Percentiles rank a stretch among this genome's conserved stretches.
These are phyloP conservation scores for Xenopus borealis DNA, from an alignment of 2,113 vertebrate genomes.

Conservation along the genomic window DNA sequence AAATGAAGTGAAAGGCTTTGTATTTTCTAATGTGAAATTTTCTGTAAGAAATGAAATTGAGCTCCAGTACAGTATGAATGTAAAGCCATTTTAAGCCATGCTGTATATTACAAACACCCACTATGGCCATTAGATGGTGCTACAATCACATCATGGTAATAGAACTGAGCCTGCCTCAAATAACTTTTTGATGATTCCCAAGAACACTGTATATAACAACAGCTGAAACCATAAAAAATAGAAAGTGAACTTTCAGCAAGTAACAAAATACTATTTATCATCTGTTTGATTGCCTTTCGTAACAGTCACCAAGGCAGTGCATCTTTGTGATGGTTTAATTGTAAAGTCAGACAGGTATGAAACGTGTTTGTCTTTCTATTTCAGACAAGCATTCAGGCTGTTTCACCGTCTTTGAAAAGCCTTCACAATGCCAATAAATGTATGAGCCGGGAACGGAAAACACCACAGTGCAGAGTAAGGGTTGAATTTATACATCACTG, in stretches of 20 bases:
- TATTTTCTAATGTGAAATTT: background rate
- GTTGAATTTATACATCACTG: too few species aligned
- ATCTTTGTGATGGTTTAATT: constrained; percentile 48
- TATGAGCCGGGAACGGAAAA: background rate
- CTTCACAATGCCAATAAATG: constrained; percentile 27
- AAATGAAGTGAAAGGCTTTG: constrained; percentile 19
- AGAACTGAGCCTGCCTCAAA: constrained; percentile 29
- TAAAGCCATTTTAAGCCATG: background rate
- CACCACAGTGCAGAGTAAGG: background rate
- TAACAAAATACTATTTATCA: constrained; percentile 48
- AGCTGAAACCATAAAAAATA: constrained; percentile 48
- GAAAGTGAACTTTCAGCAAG: constrained; percentile 46
- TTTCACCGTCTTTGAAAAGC: constrained; percentile 30
- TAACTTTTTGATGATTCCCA: constrained; percentile 46
- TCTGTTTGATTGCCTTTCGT: constrained; percentile 44
- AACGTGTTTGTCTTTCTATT: constrained; percentile 37
- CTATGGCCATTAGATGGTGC: constrained; percentile 34
- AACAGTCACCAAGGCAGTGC: constrained; percentile 42
- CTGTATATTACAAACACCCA: background rate
- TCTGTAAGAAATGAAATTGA: constrained; percentile 15
- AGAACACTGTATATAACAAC: constrained; percentile 47
- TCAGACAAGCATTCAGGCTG: constrained; percentile 21
- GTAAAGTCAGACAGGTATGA: constrained; percentile 47
- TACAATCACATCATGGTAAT: constrained; percentile 16
- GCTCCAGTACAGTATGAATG: background rate